phyloP scores from a whole-genome alignment of 2,888 invertebrate species.

The Drosophila demipolita region DNA sequence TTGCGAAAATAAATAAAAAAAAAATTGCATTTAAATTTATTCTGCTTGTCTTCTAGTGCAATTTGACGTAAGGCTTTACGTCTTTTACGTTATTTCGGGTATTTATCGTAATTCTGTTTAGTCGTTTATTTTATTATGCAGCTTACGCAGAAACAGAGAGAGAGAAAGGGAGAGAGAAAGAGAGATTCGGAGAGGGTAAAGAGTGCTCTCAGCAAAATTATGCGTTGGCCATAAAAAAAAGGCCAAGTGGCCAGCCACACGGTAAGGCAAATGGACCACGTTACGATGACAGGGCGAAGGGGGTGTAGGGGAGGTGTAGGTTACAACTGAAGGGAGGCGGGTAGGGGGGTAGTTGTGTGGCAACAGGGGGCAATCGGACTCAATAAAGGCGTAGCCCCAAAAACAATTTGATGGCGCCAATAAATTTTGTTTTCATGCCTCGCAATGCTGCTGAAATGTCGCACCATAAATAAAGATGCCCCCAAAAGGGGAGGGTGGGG shows the following conservation, averaged over 20 bases:
- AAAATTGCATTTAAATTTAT: conserved; percentile 18
- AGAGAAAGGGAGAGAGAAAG: not conserved
- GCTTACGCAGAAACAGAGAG: conserved; percentile 52
- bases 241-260: conserved; percentile 55
- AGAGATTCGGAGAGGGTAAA: not conserved
- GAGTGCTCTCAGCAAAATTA: conserved; percentile 70
- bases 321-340: not conserved
- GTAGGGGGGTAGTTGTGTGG: not conserved
- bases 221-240: conserved; percentile 72
- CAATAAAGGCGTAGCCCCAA: conserved; percentile 54
- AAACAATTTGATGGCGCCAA: conserved; percentile 74
- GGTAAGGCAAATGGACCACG: conserved; percentile 32
- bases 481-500: not conserved
- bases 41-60: not conserved
- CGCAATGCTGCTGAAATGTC: conserved; percentile 70
- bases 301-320: not conserved
- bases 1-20: conserved; percentile 22
- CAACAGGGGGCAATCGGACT: not conserved
- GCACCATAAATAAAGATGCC: conserved; percentile 71
- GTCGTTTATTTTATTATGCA: conserved; percentile 79
- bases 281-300: conserved; percentile 23
- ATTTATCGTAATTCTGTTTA: conserved; percentile 77
- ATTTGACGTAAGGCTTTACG: conserved; percentile 1
- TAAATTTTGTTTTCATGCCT: conserved; percentile 74
- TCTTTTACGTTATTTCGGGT: conserved; percentile 10